Conservation (phyloP, 2,888 invertebrate species). For the Listrodromus nycthemerus region DNA sequence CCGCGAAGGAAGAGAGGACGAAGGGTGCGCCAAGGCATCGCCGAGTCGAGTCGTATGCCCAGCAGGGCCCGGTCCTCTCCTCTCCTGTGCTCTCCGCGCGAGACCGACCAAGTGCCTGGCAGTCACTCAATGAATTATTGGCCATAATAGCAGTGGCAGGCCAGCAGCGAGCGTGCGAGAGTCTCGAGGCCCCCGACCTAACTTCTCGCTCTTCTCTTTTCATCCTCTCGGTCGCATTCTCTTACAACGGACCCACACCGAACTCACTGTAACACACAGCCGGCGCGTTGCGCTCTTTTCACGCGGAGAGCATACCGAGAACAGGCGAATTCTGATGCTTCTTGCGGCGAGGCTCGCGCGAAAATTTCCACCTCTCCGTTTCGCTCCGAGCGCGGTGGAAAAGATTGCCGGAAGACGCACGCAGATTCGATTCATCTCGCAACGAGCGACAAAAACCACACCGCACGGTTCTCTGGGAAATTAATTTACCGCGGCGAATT, state of each 20-base stretch:
- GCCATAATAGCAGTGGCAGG: conserved; percentile 84
- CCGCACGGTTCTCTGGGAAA: too few relatives aligned
- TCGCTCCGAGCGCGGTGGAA: neutral
- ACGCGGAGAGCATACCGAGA: neutral
- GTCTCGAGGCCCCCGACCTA: conserved; percentile 66
- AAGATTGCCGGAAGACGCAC: neutral
- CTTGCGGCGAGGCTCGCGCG: neutral
- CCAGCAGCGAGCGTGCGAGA: conserved; percentile 73
- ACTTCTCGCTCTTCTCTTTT: conserved; percentile 48
- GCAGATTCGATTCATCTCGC: too few relatives aligned
- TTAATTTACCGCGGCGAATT: too few relatives aligned
- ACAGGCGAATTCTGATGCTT: conserved; percentile 35
- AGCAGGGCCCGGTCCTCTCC: conserved; percentile 56
- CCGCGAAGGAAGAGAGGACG: conserved; percentile 47
- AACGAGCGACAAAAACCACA: too few relatives aligned
- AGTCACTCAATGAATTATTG: conserved; percentile 85
- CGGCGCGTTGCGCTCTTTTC: conserved; percentile 31
- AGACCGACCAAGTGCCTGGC: conserved; percentile 79
- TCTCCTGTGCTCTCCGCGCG: conserved; percentile 68
- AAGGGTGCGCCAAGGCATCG: conserved; percentile 56
- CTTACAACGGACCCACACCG: conserved; percentile 38
- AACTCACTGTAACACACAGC: neutral
- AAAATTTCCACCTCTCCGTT: neutral
- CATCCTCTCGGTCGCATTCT: conserved; percentile 50
- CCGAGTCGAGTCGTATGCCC: conserved; percentile 59